Evolutionary conservation across 2,113 vertebrate genomes (phyloP).

Genomic region (Daphoenositta chrysoptera): DNA sequence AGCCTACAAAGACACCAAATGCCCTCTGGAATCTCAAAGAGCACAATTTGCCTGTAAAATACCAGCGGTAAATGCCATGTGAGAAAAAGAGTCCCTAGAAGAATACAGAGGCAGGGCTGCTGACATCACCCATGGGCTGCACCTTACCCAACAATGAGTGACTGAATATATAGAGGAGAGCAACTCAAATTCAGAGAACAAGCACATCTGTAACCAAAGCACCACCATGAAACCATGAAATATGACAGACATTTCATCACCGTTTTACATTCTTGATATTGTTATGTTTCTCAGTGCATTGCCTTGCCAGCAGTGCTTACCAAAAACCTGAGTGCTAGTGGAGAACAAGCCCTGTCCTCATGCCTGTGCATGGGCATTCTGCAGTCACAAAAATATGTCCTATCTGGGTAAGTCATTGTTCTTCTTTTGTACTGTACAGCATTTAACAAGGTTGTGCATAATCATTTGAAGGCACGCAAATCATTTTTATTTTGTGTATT

Average conservation of each 20-base stretch:
- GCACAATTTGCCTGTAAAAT: neutral
- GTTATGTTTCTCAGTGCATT: neutral
- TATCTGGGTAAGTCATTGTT: neutral
- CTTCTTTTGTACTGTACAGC: neutral
- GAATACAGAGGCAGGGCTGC: neutral
- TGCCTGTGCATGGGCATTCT: neutral
- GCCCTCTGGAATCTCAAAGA: neutral
- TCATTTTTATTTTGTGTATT: conserved; percentile 68
- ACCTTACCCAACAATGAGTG: neutral
- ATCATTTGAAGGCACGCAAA: conserved; percentile 54
- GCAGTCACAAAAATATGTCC: neutral
- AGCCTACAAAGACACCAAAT: neutral
- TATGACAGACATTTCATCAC: neutral
- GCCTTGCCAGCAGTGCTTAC: neutral
- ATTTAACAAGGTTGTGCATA: conserved; percentile 31
- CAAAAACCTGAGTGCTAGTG: neutral
- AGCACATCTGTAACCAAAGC: neutral
- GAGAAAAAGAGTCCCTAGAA: neutral
- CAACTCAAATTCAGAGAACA: neutral
- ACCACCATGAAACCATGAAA: neutral
- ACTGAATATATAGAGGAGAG: accelerated
- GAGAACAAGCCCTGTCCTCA: neutral
- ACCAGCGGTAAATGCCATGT: neutral
- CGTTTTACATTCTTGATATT: neutral
- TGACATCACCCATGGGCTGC: neutral